Percentiles rank a stretch among this genome's conserved stretches.
phyloP scores from a whole-genome alignment of 2,888 invertebrate species.

The Apocheima hispidaria region DNA sequence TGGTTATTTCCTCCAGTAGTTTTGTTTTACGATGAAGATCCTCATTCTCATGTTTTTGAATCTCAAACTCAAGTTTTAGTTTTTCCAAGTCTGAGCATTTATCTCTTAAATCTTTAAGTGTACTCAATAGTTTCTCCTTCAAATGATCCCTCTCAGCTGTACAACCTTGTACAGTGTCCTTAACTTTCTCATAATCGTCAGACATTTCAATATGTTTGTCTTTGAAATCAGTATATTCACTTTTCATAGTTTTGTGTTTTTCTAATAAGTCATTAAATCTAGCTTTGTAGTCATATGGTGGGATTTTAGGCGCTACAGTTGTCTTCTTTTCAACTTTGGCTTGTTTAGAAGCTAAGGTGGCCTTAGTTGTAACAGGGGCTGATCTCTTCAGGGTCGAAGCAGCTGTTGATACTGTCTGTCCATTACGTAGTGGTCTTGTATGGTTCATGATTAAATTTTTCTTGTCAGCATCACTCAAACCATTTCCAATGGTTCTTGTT shows the following conservation, averaged over 20 bases:
- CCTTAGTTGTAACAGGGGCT: conserved; percentile 61
- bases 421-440: conserved; percentile 66
- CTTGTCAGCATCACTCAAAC: conserved; percentile 76
- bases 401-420: conserved; percentile 53
- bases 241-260: conserved; percentile 85
- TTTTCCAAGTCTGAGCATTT: conserved; percentile 68
- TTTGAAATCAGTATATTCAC: conserved; percentile 80
- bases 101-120: conserved; percentile 70
- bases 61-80: conserved; percentile 75
- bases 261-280: conserved; percentile 87
- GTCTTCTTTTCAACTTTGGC: conserved; percentile 73
- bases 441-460: conserved; percentile 74
- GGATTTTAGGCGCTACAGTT: conserved; percentile 83
- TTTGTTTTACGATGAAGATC: conserved; percentile 73
- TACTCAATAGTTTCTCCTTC: conserved; percentile 71
- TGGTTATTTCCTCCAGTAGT: conserved; percentile 74
- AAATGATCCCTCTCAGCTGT: conserved; percentile 67
- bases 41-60: conserved; percentile 76
- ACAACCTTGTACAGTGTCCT: conserved; percentile 67
- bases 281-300: conserved; percentile 89
- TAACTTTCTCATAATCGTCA: conserved; percentile 81
- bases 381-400: conserved; percentile 71
- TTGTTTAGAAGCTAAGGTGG: conserved; percentile 62
- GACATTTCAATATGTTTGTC: conserved; percentile 83
- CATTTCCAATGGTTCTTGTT: conserved; percentile 64